Conservation (phyloP, 2,797 vertebrate genomes). For the Lagodon rhomboides region DNA sequence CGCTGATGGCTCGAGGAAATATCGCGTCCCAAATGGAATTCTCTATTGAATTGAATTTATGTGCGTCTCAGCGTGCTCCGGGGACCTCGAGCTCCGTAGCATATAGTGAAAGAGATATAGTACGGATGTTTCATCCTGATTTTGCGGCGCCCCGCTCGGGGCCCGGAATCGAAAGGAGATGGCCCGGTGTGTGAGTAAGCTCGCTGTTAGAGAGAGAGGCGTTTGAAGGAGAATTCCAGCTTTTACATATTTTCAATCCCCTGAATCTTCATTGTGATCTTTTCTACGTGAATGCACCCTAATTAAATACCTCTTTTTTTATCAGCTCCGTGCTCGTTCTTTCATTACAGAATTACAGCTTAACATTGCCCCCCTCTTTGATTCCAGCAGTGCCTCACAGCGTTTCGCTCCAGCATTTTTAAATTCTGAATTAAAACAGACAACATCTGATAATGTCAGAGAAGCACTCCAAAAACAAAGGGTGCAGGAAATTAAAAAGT, state of each 20-base stretch:
- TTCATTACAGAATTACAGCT: not conserved
- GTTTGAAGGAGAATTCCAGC: not conserved
- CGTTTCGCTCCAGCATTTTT: not conserved
- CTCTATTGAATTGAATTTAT: conserved; percentile 66
- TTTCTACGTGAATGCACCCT: not conserved
- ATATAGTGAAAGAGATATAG: conserved; percentile 48
- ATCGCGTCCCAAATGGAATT: conserved; percentile 71
- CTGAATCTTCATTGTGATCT: not conserved
- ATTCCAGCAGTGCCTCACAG: not conserved
- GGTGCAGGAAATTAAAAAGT: not conserved
- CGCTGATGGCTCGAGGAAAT: conserved; percentile 69
- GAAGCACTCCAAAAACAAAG: conserved; percentile 9
- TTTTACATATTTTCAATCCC: not conserved
- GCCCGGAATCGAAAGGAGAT: conserved; percentile 25
- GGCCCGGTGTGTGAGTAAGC: not conserved
- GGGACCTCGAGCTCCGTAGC: conserved; percentile 56
- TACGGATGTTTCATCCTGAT: conserved; percentile 50
- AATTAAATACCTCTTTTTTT: not conserved
- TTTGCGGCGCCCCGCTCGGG: conserved; percentile 26
- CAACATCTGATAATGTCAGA: conserved; percentile 16
- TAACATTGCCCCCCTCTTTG: not conserved
- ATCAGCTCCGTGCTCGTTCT: not conserved
- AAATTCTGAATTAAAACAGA: conserved; percentile 5
- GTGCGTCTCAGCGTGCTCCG: conserved; percentile 50
- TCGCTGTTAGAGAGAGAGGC: not conserved